Base-by-base conservation (phyloP, 35 echinoderm and acorn worm species). In the Diadema setosum region DNA sequence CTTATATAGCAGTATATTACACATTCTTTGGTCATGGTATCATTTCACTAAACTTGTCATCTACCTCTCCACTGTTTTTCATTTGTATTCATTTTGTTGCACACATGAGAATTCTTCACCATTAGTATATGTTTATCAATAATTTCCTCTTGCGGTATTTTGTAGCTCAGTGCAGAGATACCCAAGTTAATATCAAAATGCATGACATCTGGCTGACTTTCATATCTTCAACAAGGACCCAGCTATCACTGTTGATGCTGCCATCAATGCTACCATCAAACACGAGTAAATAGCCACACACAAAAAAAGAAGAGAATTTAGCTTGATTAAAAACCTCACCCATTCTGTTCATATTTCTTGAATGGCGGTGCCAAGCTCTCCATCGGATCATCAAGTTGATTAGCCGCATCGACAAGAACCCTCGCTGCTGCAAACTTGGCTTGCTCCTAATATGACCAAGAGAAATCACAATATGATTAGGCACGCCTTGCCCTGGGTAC, bases 261-360 rank as follows among this genome's bases (percentile, higher is more conserved):
- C n/a, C 48, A 75, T 20, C 16, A 37, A 29, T 70, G 69, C 37
- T 70, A 5, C 16, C 4, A 6, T 11, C 14, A 2, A 37, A 78
- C 17, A 27, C 17, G 84, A 4, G 5, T 12, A 18, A 1, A 32
- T 32, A 32, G 3, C 3, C 15, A 30, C 56, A 26, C 12, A 18
- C 4, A 16, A 67, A 67, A 24, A 58, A 9, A 4, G n/a, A 16
- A 25, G 23, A 20, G 17, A 37, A 1, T 29, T 9, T 50, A 15
- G 27, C 35, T 17, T 67, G n/a, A 7, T 44, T 42, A 39, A 86
- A 26, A 70, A n/a, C 21, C 87, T 86, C 82, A 98, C 96, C 89
- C 96, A 88, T 98, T 98, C 45, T 89, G 91, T 56, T 94, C 87
- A 88, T 88, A 98, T 60, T 91, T 91, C 82, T 94, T 98, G 80